Percentiles rank a stretch among this genome's conserved stretches.
These are phyloP conservation scores for Arctia plantaginis DNA, from an alignment of 2,888 invertebrate species.

Conservation along the genomic window DNA sequence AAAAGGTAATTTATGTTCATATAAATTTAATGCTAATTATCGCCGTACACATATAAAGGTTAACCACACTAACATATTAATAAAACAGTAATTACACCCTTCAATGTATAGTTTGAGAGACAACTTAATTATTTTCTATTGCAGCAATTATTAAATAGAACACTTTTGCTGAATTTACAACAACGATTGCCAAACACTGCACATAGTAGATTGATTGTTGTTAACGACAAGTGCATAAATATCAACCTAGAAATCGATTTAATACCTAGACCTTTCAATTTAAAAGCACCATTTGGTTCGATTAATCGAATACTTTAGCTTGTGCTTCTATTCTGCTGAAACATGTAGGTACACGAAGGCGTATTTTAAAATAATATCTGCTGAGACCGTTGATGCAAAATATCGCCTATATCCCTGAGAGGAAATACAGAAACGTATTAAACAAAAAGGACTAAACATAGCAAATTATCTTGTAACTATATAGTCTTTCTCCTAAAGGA, in stretches of 20 bases:
- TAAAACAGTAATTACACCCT: conserved; percentile 46
- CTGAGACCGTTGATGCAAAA: conserved; percentile 24
- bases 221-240: neutral
- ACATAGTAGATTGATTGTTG: conserved; percentile 6
- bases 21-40: conserved; percentile 23
- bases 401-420: neutral
- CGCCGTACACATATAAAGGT: conserved; percentile 39
- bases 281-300: neutral
- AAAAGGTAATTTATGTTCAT: neutral
- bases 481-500: no score
- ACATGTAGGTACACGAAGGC: conserved; percentile 36
- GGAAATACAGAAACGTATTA: no score
- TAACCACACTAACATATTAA: conserved; percentile 39
- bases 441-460: no score
- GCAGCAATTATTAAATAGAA: conserved; percentile 46
- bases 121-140: conserved; percentile 58
- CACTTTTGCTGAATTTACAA: conserved; percentile 35
- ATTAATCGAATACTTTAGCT: conserved; percentile 5
- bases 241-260: conserved; percentile 4
- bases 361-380: conserved; percentile 29
- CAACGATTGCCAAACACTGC: conserved; percentile 26
- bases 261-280: neutral
- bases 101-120: conserved; percentile 47
- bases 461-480: no score
- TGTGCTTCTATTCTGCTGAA: conserved; percentile 24